Evolutionary conservation across 2,888 invertebrate species (phyloP), one percentile per base, ranked within the genome.

Genomic region (Cryptosula pallasiana): DNA sequence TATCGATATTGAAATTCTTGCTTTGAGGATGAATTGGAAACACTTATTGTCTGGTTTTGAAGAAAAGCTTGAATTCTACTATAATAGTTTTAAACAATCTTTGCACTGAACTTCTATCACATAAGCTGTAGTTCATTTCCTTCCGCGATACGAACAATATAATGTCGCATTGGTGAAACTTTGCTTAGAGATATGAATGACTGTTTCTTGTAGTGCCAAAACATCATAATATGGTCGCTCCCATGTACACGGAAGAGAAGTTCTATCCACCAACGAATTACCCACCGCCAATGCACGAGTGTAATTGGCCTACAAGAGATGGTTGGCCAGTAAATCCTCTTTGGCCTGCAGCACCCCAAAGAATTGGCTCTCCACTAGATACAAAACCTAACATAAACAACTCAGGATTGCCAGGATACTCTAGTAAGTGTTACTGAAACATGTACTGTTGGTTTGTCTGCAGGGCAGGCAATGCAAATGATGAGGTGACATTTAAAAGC

Each of bases 301-400:
- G 63, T 32, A 27, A 63, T 2, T 63, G 63, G 63, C 63, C 27
- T 9, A 34, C 13, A 32, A 63, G 63, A n/a, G 63, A 63, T 63
- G 63, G 63, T 13, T 63, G 63, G 63, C 32, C 63, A 13, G 27
- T 63, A 16, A 16, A 16, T 32, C 5, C 63, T 16, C 25, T 27
- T 13, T 63, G 63, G 63, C 63, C 63, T 9, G 29, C 63, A 13
- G 32, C n/a, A 27, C 63, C 63, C 9, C 63, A 63, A 32, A 27
- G 63, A 27, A 27, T 63, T n/a, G 63, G 63, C 29, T 63, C 63
- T 25, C 63, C 63, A 27, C 27, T 63, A 5, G 63, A 63, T 34
- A 63, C 9, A 20, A 63, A 63, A 63, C 63, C 63, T 29, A 63
- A 63, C 32, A 63, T 63, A 9, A 20, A 63, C 32, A 63, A 63